Percentiles rank a stretch among this genome's conserved stretches.
Evolutionary conservation across 2,888 invertebrate genomes (phyloP).

Genomic region (Pedicia rivosa): DNA sequence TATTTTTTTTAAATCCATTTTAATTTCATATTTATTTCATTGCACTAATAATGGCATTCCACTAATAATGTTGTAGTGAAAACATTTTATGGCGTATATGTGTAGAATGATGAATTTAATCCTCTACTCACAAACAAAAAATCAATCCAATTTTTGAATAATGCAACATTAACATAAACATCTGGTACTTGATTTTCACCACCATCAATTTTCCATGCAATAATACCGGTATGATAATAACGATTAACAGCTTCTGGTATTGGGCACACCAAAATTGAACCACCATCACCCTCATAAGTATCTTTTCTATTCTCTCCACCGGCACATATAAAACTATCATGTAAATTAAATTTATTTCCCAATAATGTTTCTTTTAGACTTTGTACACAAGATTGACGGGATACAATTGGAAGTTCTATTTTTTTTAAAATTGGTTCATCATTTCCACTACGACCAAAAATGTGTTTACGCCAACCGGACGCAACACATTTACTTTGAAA

Average conservation of each 20-base stretch:
- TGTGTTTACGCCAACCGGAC: slow-evolving; percentile 28
- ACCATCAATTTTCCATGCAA: slow-evolving; percentile 73
- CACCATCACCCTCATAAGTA: slow-evolving; percentile 64
- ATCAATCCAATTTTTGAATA: slow-evolving; percentile 53
- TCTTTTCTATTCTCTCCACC: slow-evolving; percentile 57
- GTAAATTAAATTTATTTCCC: slow-evolving; percentile 46
- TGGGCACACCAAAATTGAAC: slow-evolving; percentile 63
- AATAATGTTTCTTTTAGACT: slow-evolving; percentile 47
- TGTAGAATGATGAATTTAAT: too few relatives aligned
- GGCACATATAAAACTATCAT: slow-evolving; percentile 59
- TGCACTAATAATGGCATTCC: too few relatives aligned
- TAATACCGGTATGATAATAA: slow-evolving; percentile 41
- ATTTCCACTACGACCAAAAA: slow-evolving; percentile 31
- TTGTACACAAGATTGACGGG: slow-evolving; percentile 29
- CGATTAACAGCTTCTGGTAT: slow-evolving; percentile 29
- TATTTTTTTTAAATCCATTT: too few relatives aligned
- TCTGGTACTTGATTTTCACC: slow-evolving; percentile 49
- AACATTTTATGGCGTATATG: too few relatives aligned
- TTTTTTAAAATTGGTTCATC: slow-evolving; percentile 50
- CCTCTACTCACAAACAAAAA: too few relatives aligned
- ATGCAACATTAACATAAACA: slow-evolving; percentile 54
- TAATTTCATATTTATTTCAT: too few relatives aligned
- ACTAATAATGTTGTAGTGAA: too few relatives aligned
- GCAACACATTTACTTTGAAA: slow-evolving; percentile 21
- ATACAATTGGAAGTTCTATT: slow-evolving; percentile 54